phyloP scores from a whole-genome alignment of 2,888 invertebrate genomes.

The Actias luna region DNA sequence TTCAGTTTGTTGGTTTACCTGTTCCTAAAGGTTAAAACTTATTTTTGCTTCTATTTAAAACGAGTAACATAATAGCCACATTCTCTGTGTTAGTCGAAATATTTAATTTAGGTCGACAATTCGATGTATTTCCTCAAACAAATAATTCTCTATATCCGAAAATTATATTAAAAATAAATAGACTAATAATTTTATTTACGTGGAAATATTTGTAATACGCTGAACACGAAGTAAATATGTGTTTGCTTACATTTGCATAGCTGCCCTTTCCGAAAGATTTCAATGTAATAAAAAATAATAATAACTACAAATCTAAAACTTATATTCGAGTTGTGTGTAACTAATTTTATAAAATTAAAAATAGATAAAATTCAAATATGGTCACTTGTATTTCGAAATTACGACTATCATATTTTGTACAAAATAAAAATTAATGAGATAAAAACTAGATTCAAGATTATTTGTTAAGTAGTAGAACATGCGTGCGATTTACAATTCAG shows the following conservation, averaged over 20 bases:
- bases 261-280: background rate
- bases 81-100: no score
- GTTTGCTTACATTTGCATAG: background rate
- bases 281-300: background rate
- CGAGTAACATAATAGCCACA: no score
- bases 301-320: background rate
- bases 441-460: background rate
- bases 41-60: no score
- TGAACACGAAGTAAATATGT: background rate
- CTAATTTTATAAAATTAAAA: constrained; percentile 2
- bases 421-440: constrained; percentile 4
- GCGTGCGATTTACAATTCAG: background rate
- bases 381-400: background rate
- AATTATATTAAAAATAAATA: background rate
- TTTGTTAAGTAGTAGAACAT: background rate
- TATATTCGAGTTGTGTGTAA: background rate
- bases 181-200: background rate
- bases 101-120: background rate
- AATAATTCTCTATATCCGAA: background rate
- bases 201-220: background rate
- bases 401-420: background rate
- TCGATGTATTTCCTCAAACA: background rate
- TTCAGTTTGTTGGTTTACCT: no score
- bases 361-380: constrained; percentile 7
- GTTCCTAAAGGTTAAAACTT: no score